Evolutionary conservation across 2,797 vertebrate genomes (phyloP), one percentile per base, ranked within the genome.

Genomic region (Champsocephalus gunnari): DNA sequence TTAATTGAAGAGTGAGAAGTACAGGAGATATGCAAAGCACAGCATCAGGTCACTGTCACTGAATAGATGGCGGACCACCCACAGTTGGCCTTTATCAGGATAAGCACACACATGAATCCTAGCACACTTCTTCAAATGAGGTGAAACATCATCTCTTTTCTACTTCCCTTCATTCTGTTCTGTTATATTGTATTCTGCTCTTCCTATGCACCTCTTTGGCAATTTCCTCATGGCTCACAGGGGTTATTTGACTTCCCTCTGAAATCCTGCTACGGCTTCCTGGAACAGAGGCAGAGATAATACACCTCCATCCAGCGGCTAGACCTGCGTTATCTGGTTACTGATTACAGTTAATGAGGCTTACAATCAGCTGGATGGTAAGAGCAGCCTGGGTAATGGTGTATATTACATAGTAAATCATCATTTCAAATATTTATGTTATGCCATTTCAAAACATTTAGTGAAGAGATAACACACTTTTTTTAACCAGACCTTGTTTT

Each of bases 1-100:
- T 71, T 87, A 81, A 88, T 82, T 80, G 75, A 51, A 76, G 44
- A 65, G 66, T 49, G 21, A 68, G 54, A 75, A 73, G 57, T 73
- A 69, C 48, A 61, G 49, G 45, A 61, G 61, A 17, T 66, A 66
- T 24, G 48, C 56, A 61, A 75, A 77, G 69, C 51, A 59, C 63
- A 71, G 51, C 43, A 45, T 71, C 3, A 3, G 9, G 60, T 53
- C 48, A 19, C 9, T 80, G 54, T 56, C 47, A 59, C 51, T 61
- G 49, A 73, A 45, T 65, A 21, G 38, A 72, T 49, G 14, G 24
- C 24, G 38, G 62, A 48, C 59, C 69, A 68, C 55, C 45, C 24
- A 38, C 61, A 58, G 49, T 10, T 66, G 34, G 49, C 59, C 19
- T 73, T 65, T 53, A 65, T 60, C 38, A 47, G 12, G 10, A 57